Evolutionary conservation across 2,113 vertebrate species (phyloP).

Genomic region (Sapajus apella): DNA sequence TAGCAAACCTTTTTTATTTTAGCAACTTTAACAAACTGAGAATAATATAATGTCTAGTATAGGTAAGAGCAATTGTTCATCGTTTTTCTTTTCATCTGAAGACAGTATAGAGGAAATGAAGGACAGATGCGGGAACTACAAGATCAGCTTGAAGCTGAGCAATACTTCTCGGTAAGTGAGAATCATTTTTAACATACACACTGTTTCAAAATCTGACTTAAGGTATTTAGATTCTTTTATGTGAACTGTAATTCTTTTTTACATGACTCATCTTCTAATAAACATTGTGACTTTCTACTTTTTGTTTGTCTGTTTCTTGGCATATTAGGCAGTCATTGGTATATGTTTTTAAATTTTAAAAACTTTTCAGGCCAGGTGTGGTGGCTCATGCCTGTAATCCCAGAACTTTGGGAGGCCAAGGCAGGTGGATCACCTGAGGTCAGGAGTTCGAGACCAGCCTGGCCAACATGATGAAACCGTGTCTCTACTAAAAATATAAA

Average conservation of each 20-base stretch:
- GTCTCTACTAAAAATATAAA: too few species aligned
- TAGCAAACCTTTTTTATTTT: slow-evolving; percentile 18
- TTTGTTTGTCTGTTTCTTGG: neutral
- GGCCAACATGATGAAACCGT: too few species aligned
- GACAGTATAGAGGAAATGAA: slow-evolving; percentile 98
- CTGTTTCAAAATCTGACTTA: slow-evolving; percentile 19
- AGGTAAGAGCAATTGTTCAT: slow-evolving; percentile 24
- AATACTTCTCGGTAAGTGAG: slow-evolving; percentile 97
- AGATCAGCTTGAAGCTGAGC: slow-evolving; percentile 99
- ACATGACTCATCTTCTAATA: neutral
- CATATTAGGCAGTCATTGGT: neutral
- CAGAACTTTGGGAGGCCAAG: too few species aligned
- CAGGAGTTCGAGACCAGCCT: too few species aligned
- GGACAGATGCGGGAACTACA: slow-evolving; percentile 99
- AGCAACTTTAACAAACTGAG: slow-evolving; percentile 39
- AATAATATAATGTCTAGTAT: slow-evolving; percentile 12
- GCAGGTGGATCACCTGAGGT: too few species aligned
- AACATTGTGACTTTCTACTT: neutral
- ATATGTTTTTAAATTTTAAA: neutral
- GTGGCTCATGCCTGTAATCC: too few species aligned
- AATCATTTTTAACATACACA: slow-evolving; percentile 23
- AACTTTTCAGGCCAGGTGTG: neutral
- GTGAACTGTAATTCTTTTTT: neutral
- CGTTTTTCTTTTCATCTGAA: slow-evolving; percentile 79
- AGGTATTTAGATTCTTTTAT: slow-evolving; percentile 28